These are phyloP conservation scores for Acanthosoma haemorrhoidale DNA, from an alignment of 2,888 invertebrate genomes.

Conservation along the genomic window DNA sequence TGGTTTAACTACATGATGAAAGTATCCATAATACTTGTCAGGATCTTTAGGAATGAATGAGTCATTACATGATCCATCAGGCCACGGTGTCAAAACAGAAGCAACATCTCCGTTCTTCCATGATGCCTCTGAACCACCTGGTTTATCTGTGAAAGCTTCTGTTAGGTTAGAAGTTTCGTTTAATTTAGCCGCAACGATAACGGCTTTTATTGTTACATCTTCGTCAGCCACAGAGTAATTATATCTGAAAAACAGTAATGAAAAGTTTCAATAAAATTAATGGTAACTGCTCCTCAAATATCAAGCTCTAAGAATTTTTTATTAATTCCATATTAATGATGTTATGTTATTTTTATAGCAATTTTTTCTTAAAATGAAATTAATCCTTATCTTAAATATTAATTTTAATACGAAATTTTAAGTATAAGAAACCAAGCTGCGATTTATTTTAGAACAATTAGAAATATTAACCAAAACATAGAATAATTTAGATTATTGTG, in stretches of 20 bases:
- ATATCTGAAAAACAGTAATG: not conserved
- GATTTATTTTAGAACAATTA: too few species aligned
- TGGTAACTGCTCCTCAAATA: not conserved
- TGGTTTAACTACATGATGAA: conserved; percentile 57
- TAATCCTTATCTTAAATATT: too few species aligned
- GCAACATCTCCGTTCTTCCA: not conserved
- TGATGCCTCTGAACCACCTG: not conserved
- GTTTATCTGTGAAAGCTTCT: not conserved
- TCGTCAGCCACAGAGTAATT: conserved; percentile 24
- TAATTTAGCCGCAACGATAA: conserved; percentile 4
- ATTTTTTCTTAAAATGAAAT: too few species aligned
- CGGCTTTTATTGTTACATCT: conserved; percentile 25
- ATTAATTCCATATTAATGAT: too few species aligned
- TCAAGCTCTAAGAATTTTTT: too few species aligned
- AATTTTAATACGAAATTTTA: too few species aligned
- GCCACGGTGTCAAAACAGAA: conserved; percentile 13
- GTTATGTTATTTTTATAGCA: too few species aligned
- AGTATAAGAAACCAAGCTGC: too few species aligned
- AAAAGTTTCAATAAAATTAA: conserved; percentile 23
- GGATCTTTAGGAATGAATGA: conserved; percentile 59
- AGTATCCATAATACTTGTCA: conserved; percentile 68
- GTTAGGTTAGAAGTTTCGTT: conserved; percentile 21
- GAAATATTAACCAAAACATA: too few species aligned
- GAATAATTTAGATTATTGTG: too few species aligned
- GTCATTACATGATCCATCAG: conserved; percentile 53